phyloP scores from a whole-genome alignment of 2,888 invertebrate species.

The Conistra vaccinii region DNA sequence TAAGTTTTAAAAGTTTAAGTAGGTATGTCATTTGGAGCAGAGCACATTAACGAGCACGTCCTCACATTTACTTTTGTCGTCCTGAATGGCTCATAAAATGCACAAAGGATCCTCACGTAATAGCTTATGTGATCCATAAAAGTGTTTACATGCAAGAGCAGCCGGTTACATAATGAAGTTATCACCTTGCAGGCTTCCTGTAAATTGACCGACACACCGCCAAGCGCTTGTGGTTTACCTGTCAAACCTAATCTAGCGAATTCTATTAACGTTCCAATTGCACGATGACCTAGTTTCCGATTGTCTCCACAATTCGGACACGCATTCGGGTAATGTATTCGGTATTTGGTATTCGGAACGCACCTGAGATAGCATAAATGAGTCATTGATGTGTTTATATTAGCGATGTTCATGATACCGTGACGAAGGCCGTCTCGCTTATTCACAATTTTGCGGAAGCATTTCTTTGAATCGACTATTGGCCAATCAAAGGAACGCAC shows the following conservation, averaged over 20 bases:
- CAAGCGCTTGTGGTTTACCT: constrained; percentile 45
- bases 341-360: constrained; percentile 64
- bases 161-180: constrained; percentile 34
- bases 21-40: background rate
- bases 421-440: constrained; percentile 55
- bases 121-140: constrained; percentile 26
- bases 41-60: too few species aligned
- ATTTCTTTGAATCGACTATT: constrained; percentile 52
- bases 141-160: constrained; percentile 25
- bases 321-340: constrained; percentile 64
- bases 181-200: constrained; percentile 37
- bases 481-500: constrained; percentile 22
- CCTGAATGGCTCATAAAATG: background rate
- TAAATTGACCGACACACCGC: constrained; percentile 38
- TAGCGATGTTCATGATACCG: constrained; percentile 56
- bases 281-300: constrained; percentile 66
- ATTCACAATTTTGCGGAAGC: constrained; percentile 39
- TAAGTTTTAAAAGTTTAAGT: constrained; percentile 16
- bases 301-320: constrained; percentile 68
- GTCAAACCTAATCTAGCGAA: constrained; percentile 60
- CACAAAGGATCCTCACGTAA: constrained; percentile 23
- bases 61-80: background rate
- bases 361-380: constrained; percentile 68
- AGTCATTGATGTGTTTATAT: constrained; percentile 67
- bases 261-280: constrained; percentile 64